phyloP scores from a whole-genome alignment of 1,140 invertebrate genomes.

The Drosophila subobscura region DNA sequence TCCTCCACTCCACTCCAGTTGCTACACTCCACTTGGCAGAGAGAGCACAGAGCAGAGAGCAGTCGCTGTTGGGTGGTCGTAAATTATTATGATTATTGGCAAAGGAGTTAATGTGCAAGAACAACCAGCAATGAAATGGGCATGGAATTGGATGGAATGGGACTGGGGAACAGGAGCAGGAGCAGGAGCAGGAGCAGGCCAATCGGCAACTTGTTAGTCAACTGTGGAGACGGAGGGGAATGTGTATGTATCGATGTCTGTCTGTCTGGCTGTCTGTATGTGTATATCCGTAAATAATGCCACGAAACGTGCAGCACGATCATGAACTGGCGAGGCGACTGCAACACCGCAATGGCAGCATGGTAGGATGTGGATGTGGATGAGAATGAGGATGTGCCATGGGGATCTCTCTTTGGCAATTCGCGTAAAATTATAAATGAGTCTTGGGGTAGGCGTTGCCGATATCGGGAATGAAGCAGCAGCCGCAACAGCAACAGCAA shows the following conservation, averaged over 20 bases:
- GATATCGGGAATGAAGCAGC: constrained; percentile 65
- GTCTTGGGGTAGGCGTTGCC: constrained; percentile 68
- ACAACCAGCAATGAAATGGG: constrained; percentile 6
- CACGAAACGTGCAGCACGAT: constrained; percentile 73
- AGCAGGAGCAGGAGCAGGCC: constrained; percentile 34
- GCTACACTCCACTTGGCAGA: neutral
- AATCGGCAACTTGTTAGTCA: constrained; percentile 76
- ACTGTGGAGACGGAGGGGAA: neutral
- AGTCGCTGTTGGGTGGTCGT: constrained; percentile 69
- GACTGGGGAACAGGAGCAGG: constrained; percentile 6
- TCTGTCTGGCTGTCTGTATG: neutral
- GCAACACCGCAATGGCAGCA: constrained; percentile 9
- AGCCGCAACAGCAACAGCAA: constrained; percentile 27
- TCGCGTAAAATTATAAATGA: constrained; percentile 75
- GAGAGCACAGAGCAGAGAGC: neutral
- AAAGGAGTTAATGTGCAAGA: constrained; percentile 73
- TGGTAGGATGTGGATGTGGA: neutral
- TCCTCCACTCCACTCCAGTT: neutral
- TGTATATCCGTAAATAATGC: constrained; percentile 68
- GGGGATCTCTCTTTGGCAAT: constrained; percentile 42
- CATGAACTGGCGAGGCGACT: constrained; percentile 54
- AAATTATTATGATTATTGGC: constrained; percentile 79
- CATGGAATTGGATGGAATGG: neutral
- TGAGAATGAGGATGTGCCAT: constrained; percentile 4
- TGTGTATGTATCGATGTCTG: too few relatives aligned